Evolutionary conservation across 2,888 invertebrate genomes (phyloP).

Genomic region (Pachymerium ferrugineum): DNA sequence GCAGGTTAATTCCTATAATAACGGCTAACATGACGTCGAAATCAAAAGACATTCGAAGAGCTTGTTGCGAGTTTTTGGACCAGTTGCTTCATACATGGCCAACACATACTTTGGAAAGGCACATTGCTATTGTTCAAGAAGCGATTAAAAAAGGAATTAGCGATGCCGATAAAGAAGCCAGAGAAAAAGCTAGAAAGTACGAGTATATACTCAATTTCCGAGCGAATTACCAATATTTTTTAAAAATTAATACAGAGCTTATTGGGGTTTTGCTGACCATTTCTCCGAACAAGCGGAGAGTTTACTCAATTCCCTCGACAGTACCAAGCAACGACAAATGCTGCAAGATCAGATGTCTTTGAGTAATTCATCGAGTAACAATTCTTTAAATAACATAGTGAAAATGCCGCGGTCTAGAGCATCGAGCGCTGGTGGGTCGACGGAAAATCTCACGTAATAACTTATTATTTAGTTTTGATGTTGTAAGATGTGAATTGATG

Average conservation of each 20-base stretch:
- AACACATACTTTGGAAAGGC: slow-evolving; percentile 72
- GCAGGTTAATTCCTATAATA: slow-evolving; percentile 72
- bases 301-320: slow-evolving; percentile 74
- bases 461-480: background rate
- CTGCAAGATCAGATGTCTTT: slow-evolving; percentile 54
- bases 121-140: slow-evolving; percentile 70
- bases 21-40: slow-evolving; percentile 67
- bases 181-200: slow-evolving; percentile 74
- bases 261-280: slow-evolving; percentile 78
- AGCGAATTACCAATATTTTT: slow-evolving; percentile 3
- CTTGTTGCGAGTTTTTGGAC: slow-evolving; percentile 74
- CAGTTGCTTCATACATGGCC: slow-evolving; percentile 81
- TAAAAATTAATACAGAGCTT: slow-evolving; percentile 60
- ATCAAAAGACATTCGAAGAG: slow-evolving; percentile 81
- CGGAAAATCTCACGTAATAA: slow-evolving; percentile 42
- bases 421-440: slow-evolving; percentile 40
- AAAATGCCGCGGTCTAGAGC: slow-evolving; percentile 36
- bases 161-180: slow-evolving; percentile 88
- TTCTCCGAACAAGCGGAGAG: slow-evolving; percentile 86
- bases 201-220: slow-evolving; percentile 37
- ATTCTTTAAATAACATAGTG: slow-evolving; percentile 45
- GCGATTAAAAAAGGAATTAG: slow-evolving; percentile 71
- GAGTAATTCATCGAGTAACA: slow-evolving; percentile 45
- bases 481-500: background rate
- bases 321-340: slow-evolving; percentile 62